phyloP scores from a whole-genome alignment of 35 echinoderm and acorn worm species.

The Amphiura filiformis region DNA sequence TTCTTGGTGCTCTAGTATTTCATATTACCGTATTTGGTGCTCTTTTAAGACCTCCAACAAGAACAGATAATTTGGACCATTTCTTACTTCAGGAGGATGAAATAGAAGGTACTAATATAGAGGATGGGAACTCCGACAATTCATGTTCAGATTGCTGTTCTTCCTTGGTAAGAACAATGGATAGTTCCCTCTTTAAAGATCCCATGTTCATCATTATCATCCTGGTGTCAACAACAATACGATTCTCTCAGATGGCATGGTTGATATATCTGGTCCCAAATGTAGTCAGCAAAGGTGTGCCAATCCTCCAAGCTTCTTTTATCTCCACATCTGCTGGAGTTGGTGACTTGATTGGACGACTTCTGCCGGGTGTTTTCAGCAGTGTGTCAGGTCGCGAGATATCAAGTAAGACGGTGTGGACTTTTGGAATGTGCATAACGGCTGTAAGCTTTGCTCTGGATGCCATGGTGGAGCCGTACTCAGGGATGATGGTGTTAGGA shows the following conservation, averaged over 20 bases:
- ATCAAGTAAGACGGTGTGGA: neutral
- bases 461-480: neutral
- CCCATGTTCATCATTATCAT: neutral
- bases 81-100: neutral
- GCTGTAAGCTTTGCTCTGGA: neutral
- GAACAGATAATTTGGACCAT: neutral
- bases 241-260: neutral
- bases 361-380: neutral
- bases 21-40: conserved; percentile 8
- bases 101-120: neutral
- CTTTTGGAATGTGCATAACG: neutral
- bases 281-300: neutral
- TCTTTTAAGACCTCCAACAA: neutral
- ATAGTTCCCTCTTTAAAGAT: neutral
- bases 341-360: neutral
- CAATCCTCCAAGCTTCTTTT: neutral
- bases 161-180: neutral
- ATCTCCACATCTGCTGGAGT: neutral
- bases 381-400: neutral
- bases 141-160: neutral
- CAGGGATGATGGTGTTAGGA: neutral
- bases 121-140: neutral
- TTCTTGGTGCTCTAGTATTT: conserved; percentile 22
- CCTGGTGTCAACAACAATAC: neutral
- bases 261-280: neutral